These are phyloP conservation scores for Cheilinus undulatus DNA, from an alignment of 2,113 vertebrate species.

Conservation along the genomic window DNA sequence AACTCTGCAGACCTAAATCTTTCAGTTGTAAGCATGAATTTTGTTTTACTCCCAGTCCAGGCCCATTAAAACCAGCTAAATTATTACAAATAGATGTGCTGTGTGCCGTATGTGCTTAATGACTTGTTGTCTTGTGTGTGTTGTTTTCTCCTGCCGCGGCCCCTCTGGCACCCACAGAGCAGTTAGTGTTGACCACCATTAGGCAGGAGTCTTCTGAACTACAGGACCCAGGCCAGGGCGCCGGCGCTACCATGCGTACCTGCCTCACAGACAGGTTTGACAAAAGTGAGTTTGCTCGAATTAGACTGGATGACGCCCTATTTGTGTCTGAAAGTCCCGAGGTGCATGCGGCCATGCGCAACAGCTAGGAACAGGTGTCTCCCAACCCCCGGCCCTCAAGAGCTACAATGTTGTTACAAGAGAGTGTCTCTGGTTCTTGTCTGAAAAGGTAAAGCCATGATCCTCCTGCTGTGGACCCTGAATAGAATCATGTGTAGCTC, in stretches of 20 bases:
- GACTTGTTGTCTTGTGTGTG: constrained; percentile 77
- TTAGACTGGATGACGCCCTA: constrained; percentile 67
- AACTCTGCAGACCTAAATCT: constrained; percentile 1
- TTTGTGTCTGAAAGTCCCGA: constrained; percentile 49
- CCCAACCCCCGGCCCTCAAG: constrained; percentile 68
- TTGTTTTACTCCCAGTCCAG: constrained; percentile 23
- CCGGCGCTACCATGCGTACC: constrained; percentile 79
- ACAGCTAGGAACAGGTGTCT: constrained; percentile 46
- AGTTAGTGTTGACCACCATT: constrained; percentile 88
- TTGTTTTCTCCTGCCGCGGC: constrained; percentile 78
- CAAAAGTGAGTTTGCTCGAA: constrained; percentile 86
- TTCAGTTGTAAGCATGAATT: constrained; percentile 14
- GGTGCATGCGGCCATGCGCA: constrained; percentile 74
- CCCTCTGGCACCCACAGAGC: constrained; percentile 79
- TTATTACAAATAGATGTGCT: constrained; percentile 30
- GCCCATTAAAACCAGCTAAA: constrained; percentile 33
- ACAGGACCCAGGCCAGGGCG: constrained; percentile 78
- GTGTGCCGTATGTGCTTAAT: constrained; percentile 58
- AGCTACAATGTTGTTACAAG: constrained; percentile 56
- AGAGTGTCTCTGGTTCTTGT: constrained; percentile 31
- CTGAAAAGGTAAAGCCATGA: constrained; percentile 43
- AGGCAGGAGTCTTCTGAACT: constrained; percentile 82
- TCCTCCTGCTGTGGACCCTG: constrained; percentile 35
- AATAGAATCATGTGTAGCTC: constrained; percentile 69
- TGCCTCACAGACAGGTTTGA: constrained; percentile 85